Conservation (phyloP, 2,797 vertebrate genomes). For the Arnoldichthys spilopterus region DNA sequence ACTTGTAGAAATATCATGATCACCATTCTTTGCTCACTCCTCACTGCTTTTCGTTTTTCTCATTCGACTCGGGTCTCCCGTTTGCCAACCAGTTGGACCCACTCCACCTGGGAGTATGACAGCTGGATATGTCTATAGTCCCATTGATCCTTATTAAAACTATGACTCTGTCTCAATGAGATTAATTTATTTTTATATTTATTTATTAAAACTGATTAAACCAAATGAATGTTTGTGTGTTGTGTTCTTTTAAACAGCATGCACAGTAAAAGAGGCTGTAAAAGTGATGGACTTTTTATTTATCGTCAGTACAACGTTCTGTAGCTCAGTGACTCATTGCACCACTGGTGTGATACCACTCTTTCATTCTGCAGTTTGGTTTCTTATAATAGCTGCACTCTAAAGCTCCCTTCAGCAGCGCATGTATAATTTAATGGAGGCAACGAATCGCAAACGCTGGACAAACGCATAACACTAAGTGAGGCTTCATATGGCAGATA, state of each 20-base stretch:
- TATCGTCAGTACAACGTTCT: neutral
- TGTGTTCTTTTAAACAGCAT: constrained; percentile 38
- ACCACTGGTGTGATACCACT: neutral
- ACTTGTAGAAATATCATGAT: constrained; percentile 34
- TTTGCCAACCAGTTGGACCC: constrained; percentile 38
- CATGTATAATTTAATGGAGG: constrained; percentile 56
- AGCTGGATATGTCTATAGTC: constrained; percentile 65
- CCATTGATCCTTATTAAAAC: constrained; percentile 70
- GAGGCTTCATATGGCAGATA: neutral
- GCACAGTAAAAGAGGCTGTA: neutral
- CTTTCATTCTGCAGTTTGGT: constrained; percentile 1
- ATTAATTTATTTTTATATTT: constrained; percentile 83
- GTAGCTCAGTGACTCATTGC: neutral
- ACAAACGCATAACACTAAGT: constrained; percentile 33
- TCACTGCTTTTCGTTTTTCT: constrained; percentile 18
- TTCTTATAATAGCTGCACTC: constrained; percentile 23
- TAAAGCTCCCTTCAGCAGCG: constrained; percentile 22
- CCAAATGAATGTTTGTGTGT: constrained; percentile 40
- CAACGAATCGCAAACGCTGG: constrained; percentile 36
- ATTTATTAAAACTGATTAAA: constrained; percentile 82
- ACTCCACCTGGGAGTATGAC: constrained; percentile 45
- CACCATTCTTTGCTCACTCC: constrained; percentile 3
- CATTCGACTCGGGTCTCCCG: constrained; percentile 45
- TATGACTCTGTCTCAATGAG: constrained; percentile 67
- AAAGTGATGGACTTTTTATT: neutral